Percentiles rank a stretch among this genome's conserved stretches.
Conservation (phyloP, 2,888 invertebrate genomes). For the Hyppa rectilinea region DNA sequence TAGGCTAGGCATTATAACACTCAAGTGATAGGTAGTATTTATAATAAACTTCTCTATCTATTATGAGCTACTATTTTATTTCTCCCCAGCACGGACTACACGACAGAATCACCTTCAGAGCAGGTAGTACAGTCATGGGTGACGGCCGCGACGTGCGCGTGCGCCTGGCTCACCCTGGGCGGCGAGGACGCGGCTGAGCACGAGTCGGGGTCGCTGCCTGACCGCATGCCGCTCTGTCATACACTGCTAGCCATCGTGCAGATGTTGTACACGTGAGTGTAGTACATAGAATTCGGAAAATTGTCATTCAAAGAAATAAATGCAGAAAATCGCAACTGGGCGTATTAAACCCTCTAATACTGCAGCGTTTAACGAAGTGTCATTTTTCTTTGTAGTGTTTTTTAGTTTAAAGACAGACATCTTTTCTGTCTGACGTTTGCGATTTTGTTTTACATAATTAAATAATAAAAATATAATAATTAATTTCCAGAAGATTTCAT, state of each 20-base stretch:
- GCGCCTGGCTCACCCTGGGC: constrained; percentile 83
- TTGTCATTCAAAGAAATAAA: neutral
- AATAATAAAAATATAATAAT: too few species aligned
- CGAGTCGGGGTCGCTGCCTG: constrained; percentile 75
- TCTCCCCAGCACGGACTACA: constrained; percentile 74
- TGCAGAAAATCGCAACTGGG: neutral
- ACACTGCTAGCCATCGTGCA: constrained; percentile 81
- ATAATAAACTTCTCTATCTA: too few species aligned
- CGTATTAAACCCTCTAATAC: too few species aligned
- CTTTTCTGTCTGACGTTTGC: too few species aligned
- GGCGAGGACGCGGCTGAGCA: constrained; percentile 79
- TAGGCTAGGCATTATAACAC: too few species aligned
- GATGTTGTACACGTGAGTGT: constrained; percentile 81
- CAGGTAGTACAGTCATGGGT: constrained; percentile 79
- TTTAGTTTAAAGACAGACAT: too few species aligned
- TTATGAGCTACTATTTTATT: neutral
- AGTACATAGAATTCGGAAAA: neutral
- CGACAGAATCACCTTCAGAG: constrained; percentile 78
- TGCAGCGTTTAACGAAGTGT: neutral
- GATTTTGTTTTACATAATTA: too few species aligned
- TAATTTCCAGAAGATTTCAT: too few species aligned
- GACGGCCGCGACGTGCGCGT: constrained; percentile 81
- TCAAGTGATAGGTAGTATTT: too few species aligned
- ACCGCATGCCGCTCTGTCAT: constrained; percentile 83
- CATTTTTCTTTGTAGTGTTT: neutral